Base-by-base conservation (phyloP, 2,888 invertebrate genomes). In the Achlya flavicornis region DNA sequence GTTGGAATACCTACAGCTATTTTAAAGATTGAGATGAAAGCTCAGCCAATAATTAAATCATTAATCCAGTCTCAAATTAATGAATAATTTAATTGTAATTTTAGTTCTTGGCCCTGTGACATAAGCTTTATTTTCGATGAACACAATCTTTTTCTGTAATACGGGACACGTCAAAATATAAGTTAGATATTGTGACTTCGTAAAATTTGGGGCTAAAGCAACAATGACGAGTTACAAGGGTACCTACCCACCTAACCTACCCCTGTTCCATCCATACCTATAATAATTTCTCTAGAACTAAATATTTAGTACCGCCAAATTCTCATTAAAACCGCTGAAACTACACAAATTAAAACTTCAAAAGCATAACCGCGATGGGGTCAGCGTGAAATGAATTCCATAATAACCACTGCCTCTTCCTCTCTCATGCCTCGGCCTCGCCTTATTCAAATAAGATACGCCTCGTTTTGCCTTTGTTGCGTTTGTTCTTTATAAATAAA, bases 391-490 rank as follows among this genome's bases (percentile, higher is more conserved):
- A 79, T 79, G 72, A 78, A 76, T 77, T 75, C 75, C 74, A 77
- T 76, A 75, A 75, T 77, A 76, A 79, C 74, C 66, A 64, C 65
- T 70, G 63, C 35, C 63, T 57, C 19, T 53, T 53, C 10, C 53
- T 53, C 76, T 70, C 73, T 74, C 73, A 77, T 75, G 65, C 69
- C 67, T 61, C 69, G 70, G 73, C 73, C 53, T 53, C 53, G 53
- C 53, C 53, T 79, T 78, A 79, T 79, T 79, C 77, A 79, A 79
- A 79, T 79, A 79, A 78, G 79, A 74, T 72, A 74, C 76, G 73
- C 67, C 72, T 76, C 73, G 75, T 73, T 75, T 63, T 66, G 58
- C 68, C 72, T 77, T 77, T 79, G 77, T 74, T 76, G 69, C 69
- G 66, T 74, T 71, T 72, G 67, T 71, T 69, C 63, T 71, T 71